Evolutionary conservation across 2,888 invertebrate species (phyloP).

Genomic region (Andrena haemorrhoa): DNA sequence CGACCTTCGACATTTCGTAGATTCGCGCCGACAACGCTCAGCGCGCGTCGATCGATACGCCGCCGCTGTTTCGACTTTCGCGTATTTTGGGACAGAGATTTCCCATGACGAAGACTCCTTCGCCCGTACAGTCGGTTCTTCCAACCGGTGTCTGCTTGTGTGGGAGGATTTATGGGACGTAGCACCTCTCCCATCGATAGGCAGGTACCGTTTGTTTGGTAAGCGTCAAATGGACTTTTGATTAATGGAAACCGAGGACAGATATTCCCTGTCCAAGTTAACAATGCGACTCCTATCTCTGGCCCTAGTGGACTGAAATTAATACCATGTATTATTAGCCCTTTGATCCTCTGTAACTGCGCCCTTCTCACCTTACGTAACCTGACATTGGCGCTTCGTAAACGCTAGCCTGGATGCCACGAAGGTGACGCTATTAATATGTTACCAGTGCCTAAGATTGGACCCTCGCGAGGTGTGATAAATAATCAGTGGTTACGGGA

Average conservation of each 20-base stretch:
- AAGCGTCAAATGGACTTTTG: conserved; percentile 25
- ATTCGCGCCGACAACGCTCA: conserved; percentile 18
- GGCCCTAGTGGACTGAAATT: conserved; percentile 34
- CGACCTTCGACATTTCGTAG: conserved; percentile 61
- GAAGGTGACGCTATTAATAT: conserved; percentile 35
- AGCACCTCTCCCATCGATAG: conserved; percentile 8
- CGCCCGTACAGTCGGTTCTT: too few relatives aligned
- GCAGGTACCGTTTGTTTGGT: conserved; percentile 6
- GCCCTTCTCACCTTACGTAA: conserved; percentile 45
- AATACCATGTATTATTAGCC: conserved; percentile 56
- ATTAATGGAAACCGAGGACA: conserved; percentile 42
- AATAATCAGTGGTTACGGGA: not conserved
- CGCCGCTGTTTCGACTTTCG: conserved; percentile 40
- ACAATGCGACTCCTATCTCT: conserved; percentile 32
- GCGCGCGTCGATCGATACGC: conserved; percentile 47
- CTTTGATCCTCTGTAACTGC: conserved; percentile 30
- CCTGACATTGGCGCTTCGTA: conserved; percentile 37
- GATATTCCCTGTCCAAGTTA: conserved; percentile 25
- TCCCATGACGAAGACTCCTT: too few relatives aligned
- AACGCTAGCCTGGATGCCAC: not conserved
- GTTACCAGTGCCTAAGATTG: conserved; percentile 2
- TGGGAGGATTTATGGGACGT: conserved; percentile 10
- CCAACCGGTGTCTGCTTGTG: not conserved
- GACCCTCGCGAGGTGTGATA: conserved; percentile 11
- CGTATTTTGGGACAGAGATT: conserved; percentile 15